Evolutionary conservation across 2,113 vertebrate genomes (phyloP).

Genomic region (Phaethornis superciliosus): DNA sequence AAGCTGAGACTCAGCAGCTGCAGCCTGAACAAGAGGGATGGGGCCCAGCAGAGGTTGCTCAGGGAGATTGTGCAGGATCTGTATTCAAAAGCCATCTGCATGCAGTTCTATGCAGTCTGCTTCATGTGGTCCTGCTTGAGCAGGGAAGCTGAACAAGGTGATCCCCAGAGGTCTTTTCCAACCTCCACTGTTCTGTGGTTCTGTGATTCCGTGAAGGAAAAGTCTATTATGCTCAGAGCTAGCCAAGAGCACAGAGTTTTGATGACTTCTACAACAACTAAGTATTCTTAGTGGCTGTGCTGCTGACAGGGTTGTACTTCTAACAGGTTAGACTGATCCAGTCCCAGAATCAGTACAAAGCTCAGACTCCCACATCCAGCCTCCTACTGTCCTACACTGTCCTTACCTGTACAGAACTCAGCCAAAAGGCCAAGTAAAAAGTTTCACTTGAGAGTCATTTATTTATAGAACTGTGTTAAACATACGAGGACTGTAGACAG

Average conservation of each 20-base stretch:
- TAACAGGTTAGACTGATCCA: neutral
- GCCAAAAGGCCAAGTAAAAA: neutral
- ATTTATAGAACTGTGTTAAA: neutral
- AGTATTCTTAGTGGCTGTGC: neutral
- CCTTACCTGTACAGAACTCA: neutral
- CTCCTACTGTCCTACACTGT: neutral
- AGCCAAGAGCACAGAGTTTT: neutral
- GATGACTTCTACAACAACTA: neutral
- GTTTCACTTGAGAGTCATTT: neutral
- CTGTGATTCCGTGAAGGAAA: neutral
- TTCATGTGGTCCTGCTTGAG: fast-evolving
- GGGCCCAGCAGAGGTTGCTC: neutral
- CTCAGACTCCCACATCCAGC: neutral
- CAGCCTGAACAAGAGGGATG: neutral
- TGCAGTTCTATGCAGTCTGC: neutral
- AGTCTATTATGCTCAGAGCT: neutral
- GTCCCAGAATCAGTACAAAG: neutral
- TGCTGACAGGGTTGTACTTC: neutral
- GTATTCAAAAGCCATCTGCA: neutral
- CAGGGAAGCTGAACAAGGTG: neutral
- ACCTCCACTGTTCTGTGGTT: neutral
- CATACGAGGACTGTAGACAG: neutral
- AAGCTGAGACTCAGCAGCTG: neutral
- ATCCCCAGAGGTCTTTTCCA: neutral
- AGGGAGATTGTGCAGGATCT: neutral